phyloP scores from a whole-genome alignment of 2,888 invertebrate genomes.

The Agonopterix heracliana region DNA sequence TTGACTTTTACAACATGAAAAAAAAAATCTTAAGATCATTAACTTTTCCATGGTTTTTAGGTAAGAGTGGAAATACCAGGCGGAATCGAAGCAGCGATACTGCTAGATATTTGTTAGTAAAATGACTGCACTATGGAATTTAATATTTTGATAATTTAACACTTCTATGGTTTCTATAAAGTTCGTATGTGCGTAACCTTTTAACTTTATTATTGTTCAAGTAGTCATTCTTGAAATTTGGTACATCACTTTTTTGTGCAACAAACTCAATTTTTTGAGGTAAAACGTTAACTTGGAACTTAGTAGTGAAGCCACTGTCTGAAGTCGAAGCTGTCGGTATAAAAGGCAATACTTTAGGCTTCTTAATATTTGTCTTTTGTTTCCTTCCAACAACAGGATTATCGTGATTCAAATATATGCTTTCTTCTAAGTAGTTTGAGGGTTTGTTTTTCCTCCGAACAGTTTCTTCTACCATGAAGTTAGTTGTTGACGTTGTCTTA shows the following conservation, averaged over 20 bases:
- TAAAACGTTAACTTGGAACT: constrained; percentile 54
- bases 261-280: constrained; percentile 49
- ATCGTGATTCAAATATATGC: constrained; percentile 51
- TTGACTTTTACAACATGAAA: too few relatives aligned
- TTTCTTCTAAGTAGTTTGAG: constrained; percentile 62
- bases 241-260: constrained; percentile 37
- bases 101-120: too few relatives aligned
- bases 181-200: constrained; percentile 50
- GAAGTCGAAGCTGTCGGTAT: constrained; percentile 57
- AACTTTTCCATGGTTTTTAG: too few relatives aligned
- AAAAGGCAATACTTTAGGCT: constrained; percentile 56
- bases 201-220: constrained; percentile 47
- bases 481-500: constrained; percentile 44
- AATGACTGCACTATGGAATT: neutral
- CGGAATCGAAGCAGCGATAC: too few relatives aligned
- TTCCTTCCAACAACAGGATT: constrained; percentile 23
- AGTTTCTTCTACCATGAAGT: constrained; percentile 50
- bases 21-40: too few relatives aligned
- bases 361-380: constrained; percentile 32
- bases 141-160: constrained; percentile 60
- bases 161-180: constrained; percentile 48
- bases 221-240: constrained; percentile 51
- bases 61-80: too few relatives aligned
- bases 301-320: constrained; percentile 55
- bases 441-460: constrained; percentile 49